Base-by-base conservation (phyloP, 2,113 vertebrate species). In the Machaerirhynchus nigripectus region DNA sequence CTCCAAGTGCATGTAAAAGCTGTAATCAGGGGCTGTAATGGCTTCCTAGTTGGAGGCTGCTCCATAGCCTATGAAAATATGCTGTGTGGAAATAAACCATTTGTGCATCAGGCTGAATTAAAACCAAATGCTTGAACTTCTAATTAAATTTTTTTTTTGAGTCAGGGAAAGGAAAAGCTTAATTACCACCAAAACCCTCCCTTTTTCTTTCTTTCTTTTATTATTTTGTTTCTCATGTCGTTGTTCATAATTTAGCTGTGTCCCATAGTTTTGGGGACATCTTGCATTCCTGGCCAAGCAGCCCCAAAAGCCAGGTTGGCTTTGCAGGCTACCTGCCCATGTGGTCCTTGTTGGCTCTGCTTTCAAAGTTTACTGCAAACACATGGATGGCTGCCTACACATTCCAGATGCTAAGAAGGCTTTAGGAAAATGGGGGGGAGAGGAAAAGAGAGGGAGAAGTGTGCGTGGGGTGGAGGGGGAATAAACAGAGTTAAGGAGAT, bases 31-130 rank as follows among this genome's bases (percentile, higher is more conserved):
- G 93, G 27, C 96, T 89, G 53, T 91, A 95, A 95, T 91, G 93
- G 92, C 94, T 96, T 96, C 96, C 95, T 94, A 93, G 87, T 95
- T 73, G 86, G 88, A 94, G 96, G 79, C 95, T 95, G 78, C 84
- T 95, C 71, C 16, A 12, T 50, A 84, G 92, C 63, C 95, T 84
- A 89, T 73, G 94, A 92, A 95, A 96, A 95, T 89, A 84, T 73
- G 92, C 78, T 46, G 75, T 37, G 84, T 97, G 94, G 92, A 96
- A 97, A 96, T 78, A 94, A 97, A 97, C 93, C 96, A 94, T 97
- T 96, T 97, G 94, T 96, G 94, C 92, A 52, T 88, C 64, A 88
- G 78, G 12, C 96, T 94, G 94, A 97, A 97, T 97, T 92, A 96
- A 89, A 97, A 95, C 96, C 95, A 92, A 96, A 97, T 94, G 95